Evolutionary conservation across 2,113 vertebrate genomes (phyloP).

Genomic region (Scomber japonicus): DNA sequence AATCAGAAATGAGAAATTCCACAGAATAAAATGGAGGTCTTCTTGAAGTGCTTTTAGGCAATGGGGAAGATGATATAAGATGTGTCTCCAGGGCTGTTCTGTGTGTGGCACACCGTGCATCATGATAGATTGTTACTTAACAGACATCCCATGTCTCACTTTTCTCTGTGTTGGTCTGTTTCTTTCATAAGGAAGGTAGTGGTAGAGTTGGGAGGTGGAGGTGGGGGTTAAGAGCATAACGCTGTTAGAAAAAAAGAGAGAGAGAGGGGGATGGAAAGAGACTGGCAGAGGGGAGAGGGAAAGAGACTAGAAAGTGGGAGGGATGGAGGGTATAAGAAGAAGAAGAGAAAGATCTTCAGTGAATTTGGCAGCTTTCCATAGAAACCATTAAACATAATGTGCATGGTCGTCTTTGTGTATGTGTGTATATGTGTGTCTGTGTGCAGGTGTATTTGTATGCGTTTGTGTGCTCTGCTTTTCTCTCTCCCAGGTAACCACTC

Average conservation of each 20-base stretch:
- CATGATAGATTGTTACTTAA: slow-evolving; percentile 27
- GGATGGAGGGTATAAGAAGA: slow-evolving; percentile 28
- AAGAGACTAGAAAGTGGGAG: slow-evolving; percentile 20
- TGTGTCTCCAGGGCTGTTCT: slow-evolving; percentile 54
- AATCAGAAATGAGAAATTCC: slow-evolving; percentile 57
- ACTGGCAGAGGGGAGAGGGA: slow-evolving; percentile 9
- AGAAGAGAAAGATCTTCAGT: slow-evolving; percentile 30
- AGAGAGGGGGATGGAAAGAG: slow-evolving; percentile 10
- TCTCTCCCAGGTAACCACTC: slow-evolving; percentile 68
- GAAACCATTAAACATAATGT: slow-evolving; percentile 71
- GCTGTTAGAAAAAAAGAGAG: slow-evolving; percentile 32
- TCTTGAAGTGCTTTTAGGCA: slow-evolving; percentile 61
- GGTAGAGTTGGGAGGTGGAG: neutral
- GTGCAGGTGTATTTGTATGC: slow-evolving; percentile 21
- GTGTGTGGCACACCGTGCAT: slow-evolving; percentile 44
- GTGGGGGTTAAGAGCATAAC: slow-evolving; percentile 35
- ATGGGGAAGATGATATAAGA: slow-evolving; percentile 41
- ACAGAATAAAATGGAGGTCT: slow-evolving; percentile 35
- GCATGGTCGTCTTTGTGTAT: slow-evolving; percentile 14
- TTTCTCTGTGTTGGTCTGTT: slow-evolving; percentile 17
- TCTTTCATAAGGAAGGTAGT: slow-evolving; percentile 37
- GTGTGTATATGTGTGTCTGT: slow-evolving; percentile 13
- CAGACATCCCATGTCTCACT: slow-evolving; percentile 31
- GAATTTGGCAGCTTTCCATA: slow-evolving; percentile 74
- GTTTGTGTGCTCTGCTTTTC: slow-evolving; percentile 24